These are phyloP conservation scores for Brenthis hecate DNA, from an alignment of 2,888 invertebrate species.

Conservation along the genomic window DNA sequence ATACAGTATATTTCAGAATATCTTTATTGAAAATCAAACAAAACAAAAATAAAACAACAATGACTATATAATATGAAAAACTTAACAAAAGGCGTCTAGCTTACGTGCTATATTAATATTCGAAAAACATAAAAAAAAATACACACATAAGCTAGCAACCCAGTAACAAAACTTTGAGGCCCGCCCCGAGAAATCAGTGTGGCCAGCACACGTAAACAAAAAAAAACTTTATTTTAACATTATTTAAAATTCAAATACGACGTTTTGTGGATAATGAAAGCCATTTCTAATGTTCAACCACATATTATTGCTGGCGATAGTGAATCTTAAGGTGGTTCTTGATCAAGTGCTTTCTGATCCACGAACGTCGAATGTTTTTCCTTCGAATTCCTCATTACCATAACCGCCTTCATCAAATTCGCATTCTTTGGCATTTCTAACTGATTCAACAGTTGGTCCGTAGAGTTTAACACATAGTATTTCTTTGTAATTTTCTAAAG, in stretches of 20 bases:
- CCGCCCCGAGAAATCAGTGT: slow-evolving; percentile 38
- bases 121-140: slow-evolving; percentile 7
- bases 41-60: no score
- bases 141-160: slow-evolving; percentile 21
- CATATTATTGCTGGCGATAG: slow-evolving; percentile 38
- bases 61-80: neutral
- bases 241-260: slow-evolving; percentile 1
- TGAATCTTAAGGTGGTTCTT: slow-evolving; percentile 28
- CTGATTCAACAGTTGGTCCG: slow-evolving; percentile 64
- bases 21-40: no score
- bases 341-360: slow-evolving; percentile 69
- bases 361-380: slow-evolving; percentile 79
- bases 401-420: slow-evolving; percentile 82
- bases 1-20: no score
- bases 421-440: slow-evolving; percentile 61
- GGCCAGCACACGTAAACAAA: slow-evolving; percentile 40
- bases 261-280: slow-evolving; percentile 5
- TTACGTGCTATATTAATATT: neutral
- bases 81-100: neutral
- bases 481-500: slow-evolving; percentile 85
- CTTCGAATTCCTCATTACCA: slow-evolving; percentile 58
- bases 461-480: slow-evolving; percentile 85
- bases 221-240: neutral
- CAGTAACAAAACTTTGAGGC: slow-evolving; percentile 34
- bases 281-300: slow-evolving; percentile 27